A percentile compares a stretch with the other conserved stretches of the same genome.
These are phyloP conservation scores for Drosophila anomalipes DNA, from an alignment of 2,888 invertebrate species.

Conservation along the genomic window DNA sequence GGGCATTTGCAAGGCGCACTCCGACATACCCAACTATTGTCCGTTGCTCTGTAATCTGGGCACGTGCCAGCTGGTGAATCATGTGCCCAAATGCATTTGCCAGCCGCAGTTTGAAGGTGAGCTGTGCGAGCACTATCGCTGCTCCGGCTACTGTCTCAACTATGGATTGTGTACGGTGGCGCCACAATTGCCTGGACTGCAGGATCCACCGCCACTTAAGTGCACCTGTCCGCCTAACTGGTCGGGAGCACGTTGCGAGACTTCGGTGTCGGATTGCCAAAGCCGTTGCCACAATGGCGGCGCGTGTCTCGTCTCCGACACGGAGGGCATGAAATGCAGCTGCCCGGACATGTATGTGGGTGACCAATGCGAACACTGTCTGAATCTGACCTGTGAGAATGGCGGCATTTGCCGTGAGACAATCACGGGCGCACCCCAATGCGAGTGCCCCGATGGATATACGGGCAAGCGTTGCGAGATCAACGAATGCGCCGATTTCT, in stretches of 20 bases:
- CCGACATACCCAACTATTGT: slow-evolving; percentile 85
- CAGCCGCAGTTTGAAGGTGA: slow-evolving; percentile 88
- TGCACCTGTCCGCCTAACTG: slow-evolving; percentile 88
- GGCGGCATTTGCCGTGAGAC: slow-evolving; percentile 87
- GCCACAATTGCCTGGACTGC: slow-evolving; percentile 77
- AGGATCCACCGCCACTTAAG: slow-evolving; percentile 84
- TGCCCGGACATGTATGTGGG: slow-evolving; percentile 87
- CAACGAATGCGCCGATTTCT: slow-evolving; percentile 87
- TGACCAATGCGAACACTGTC: slow-evolving; percentile 87
- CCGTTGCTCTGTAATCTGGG: slow-evolving; percentile 88
- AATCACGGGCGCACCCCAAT: slow-evolving; percentile 85
- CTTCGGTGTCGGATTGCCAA: slow-evolving; percentile 87
- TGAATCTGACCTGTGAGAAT: slow-evolving; percentile 87
- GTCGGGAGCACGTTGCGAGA: slow-evolving; percentile 89
- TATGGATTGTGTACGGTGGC: slow-evolving; percentile 87
- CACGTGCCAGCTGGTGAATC: slow-evolving; percentile 86
- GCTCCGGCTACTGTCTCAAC: slow-evolving; percentile 89
- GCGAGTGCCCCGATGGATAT: slow-evolving; percentile 87
- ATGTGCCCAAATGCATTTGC: slow-evolving; percentile 88
- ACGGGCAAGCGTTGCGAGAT: slow-evolving; percentile 88
- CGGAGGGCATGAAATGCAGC: slow-evolving; percentile 85
- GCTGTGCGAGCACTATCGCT: slow-evolving; percentile 89
- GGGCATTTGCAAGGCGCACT: slow-evolving; percentile 79
- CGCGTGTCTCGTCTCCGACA: slow-evolving; percentile 86
- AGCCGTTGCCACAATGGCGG: slow-evolving; percentile 88